phyloP scores from a whole-genome alignment of 2,797 vertebrate species.

The Fringilla coelebs region DNA sequence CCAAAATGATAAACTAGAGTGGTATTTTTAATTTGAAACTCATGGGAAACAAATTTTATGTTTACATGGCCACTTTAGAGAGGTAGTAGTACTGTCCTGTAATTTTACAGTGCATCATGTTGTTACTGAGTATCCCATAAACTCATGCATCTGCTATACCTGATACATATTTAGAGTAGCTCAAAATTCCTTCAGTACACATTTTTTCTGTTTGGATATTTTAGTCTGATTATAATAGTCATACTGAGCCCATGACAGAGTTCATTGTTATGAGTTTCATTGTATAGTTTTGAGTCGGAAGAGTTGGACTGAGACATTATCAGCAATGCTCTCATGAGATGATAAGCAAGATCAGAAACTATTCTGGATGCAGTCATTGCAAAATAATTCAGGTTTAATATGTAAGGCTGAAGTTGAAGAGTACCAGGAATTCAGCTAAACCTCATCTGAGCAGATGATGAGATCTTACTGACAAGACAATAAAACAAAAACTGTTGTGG shows the following conservation, averaged over 20 bases:
- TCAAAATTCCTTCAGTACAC: constrained; percentile 4
- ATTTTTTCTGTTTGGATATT: constrained; percentile 25
- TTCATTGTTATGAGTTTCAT: constrained; percentile 27
- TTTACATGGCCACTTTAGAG: not conserved
- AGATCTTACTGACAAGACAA: not conserved
- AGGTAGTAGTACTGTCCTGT: not conserved
- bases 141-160: not conserved
- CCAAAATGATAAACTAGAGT: not conserved
- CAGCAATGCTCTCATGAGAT: not conserved
- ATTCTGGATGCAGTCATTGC: not conserved
- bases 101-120: not conserved
- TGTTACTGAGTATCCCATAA: not conserved
- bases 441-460: not conserved
- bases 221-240: not conserved
- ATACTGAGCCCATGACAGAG: not conserved
- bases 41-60: not conserved
- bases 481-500: not conserved
- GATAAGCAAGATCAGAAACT: constrained; percentile 40
- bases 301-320: not conserved
- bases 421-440: not conserved
- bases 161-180: not conserved
- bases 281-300: not conserved
- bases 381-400: constrained; percentile 16
- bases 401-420: constrained; percentile 4
- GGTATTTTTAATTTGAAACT: not conserved